Evolutionary conservation across 2,113 vertebrate species (phyloP).

Genomic region (Heterocephalus glaber): DNA sequence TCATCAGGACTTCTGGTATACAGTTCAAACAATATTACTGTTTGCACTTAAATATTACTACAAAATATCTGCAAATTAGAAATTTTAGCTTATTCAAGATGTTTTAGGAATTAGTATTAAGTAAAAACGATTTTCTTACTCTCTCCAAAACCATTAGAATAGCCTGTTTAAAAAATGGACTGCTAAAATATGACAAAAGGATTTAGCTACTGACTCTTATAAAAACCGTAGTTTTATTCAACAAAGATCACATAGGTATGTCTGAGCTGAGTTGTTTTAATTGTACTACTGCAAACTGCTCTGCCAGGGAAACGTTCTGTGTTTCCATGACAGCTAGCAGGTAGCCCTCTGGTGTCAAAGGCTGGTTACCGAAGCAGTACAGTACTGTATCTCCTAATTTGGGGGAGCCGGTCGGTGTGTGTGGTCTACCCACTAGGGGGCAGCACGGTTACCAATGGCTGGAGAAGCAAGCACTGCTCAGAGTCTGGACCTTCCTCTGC

Average conservation of each 20-base stretch:
- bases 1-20: not conserved
- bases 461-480: not conserved
- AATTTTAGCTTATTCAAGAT: not conserved
- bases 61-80: not conserved
- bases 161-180: not conserved
- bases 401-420: accelerated
- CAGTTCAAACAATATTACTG: not conserved
- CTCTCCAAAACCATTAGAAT: not conserved
- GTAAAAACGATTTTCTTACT: not conserved
- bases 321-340: not conserved
- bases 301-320: not conserved
- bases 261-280: not conserved
- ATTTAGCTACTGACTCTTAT: not conserved
- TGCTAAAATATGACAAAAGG: not conserved
- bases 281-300: not conserved
- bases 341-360: not conserved
- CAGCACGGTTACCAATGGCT: not conserved
- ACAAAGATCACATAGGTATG: not conserved
- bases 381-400: not conserved
- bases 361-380: not conserved
- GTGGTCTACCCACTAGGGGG: not conserved
- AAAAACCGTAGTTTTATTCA: not conserved
- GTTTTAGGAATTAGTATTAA: conserved; percentile 27
- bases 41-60: conserved; percentile 7
- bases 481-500: not conserved